A percentile compares a stretch with the other conserved stretches of the same genome.
These are phyloP conservation scores for Coregonus ussuriensis DNA, from an alignment of 2,797 vertebrate genomes.

Conservation along the genomic window DNA sequence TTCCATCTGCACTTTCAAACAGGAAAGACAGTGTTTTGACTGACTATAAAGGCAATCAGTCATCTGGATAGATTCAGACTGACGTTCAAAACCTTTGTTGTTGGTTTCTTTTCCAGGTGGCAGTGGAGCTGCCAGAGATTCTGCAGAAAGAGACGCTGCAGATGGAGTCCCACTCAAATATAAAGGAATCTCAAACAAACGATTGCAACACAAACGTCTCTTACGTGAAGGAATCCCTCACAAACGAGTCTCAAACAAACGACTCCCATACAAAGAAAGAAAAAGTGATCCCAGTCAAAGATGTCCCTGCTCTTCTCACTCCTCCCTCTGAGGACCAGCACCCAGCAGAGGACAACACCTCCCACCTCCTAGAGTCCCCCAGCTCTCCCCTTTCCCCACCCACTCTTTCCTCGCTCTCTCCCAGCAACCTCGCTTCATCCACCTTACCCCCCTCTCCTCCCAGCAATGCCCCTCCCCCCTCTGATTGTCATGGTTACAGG, in stretches of 20 bases:
- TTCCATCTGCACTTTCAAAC: neutral
- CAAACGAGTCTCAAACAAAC: slow-evolving; percentile 50
- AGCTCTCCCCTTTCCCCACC: slow-evolving; percentile 90
- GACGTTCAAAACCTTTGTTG: neutral
- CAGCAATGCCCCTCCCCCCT: slow-evolving; percentile 84
- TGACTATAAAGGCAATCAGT: neutral
- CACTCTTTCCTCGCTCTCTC: slow-evolving; percentile 91
- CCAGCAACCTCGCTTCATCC: slow-evolving; percentile 87
- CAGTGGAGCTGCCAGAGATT: slow-evolving; percentile 86
- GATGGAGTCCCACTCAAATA: slow-evolving; percentile 45
- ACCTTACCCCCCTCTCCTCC: slow-evolving; percentile 82
- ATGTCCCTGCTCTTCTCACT: slow-evolving; percentile 82
- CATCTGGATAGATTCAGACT: neutral
- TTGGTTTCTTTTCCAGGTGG: slow-evolving; percentile 79
- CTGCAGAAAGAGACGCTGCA: slow-evolving; percentile 52
- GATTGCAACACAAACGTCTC: slow-evolving; percentile 42
- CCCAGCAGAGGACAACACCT: slow-evolving; percentile 44
- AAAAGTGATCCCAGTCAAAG: slow-evolving; percentile 78
- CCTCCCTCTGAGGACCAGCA: slow-evolving; percentile 80
- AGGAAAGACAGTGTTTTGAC: neutral
- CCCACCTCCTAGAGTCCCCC: slow-evolving; percentile 81
- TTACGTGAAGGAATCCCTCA: slow-evolving; percentile 33
- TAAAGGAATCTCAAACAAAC: slow-evolving; percentile 44
- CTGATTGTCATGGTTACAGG: slow-evolving; percentile 97
- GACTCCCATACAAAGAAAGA: slow-evolving; percentile 58